Evolutionary conservation across 1,140 invertebrate species (phyloP), one percentile per base, ranked within the genome.

Genomic region (Eriocheir sinensis): DNA sequence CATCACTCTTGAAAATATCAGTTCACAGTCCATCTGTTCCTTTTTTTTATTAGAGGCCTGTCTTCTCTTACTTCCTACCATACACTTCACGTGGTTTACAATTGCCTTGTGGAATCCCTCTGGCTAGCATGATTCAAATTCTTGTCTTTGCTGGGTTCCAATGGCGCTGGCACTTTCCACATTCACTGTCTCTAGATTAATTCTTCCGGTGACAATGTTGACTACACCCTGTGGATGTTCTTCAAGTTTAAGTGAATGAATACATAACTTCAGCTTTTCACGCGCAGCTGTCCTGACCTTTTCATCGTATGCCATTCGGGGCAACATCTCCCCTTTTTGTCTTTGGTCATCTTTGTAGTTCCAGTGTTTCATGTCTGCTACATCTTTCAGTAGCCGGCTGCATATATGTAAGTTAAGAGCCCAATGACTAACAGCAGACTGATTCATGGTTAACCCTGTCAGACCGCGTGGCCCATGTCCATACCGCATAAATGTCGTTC

Each of bases 331-430:
- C 30, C 34, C 30, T 34, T 85, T 85, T 9, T 85, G 81, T 12
- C 9, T 85, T 27, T 17, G 17, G 9, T 27, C 81, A 12, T 85
- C 81, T 27, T 85, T 34, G 17, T 9, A 34, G 30, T 34, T 85
- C 32, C 30, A 12, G 81, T 30, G 17, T 27, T 9, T 36, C 36
- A 88, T 85, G 9, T 85, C 81, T 27, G 81, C 81, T 27, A 85
- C 17, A 85, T 85, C 81, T 85, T 85, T 17, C 81, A 85, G 9
- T 27, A 85, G 9, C 17, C 30, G 81, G 32, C 81, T 85, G 9
- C 53, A 88, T 27, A 88, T 88, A 36, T 88, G 36, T 40, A 34
- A 32, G 85, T 36, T 88, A 36, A 88, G 36, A 38, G 85, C 85
- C 85, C 85, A 88, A 21, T 38, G 21, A 21, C 41, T 88, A 32